Conservation (phyloP, 2,797 vertebrate genomes). For the Silurus aristotelis region DNA sequence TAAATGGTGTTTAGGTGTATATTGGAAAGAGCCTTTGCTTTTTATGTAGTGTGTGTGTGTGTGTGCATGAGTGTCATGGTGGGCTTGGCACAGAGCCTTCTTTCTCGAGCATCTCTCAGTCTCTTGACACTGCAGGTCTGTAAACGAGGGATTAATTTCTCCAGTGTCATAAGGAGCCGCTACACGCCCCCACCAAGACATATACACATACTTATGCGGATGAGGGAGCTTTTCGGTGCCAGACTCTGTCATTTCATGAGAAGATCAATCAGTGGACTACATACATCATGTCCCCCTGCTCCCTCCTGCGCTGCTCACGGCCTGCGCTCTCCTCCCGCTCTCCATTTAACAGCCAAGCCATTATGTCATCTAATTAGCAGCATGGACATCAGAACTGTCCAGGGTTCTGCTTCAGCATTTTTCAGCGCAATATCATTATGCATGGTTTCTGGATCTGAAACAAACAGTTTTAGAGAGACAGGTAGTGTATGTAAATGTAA, state of each 20-base stretch:
- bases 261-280: slow-evolving; percentile 46
- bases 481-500: background rate
- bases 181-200: slow-evolving; percentile 17
- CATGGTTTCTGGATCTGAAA: background rate
- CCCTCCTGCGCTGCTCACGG: slow-evolving; percentile 3
- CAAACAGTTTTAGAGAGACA: background rate
- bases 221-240: slow-evolving; percentile 26
- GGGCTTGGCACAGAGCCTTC: slow-evolving; percentile 35
- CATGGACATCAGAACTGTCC: too few species aligned
- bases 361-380: background rate
- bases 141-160: slow-evolving; percentile 55
- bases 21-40: background rate
- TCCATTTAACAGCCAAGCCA: background rate
- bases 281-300: slow-evolving; percentile 25
- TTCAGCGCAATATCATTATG: too few species aligned
- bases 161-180: slow-evolving; percentile 41
- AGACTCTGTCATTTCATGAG: slow-evolving; percentile 43
- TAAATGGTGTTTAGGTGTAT: background rate
- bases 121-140: slow-evolving; percentile 47
- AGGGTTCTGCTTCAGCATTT: background rate
- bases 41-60: background rate
- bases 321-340: background rate
- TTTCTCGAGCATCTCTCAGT: slow-evolving; percentile 46
- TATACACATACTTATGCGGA: slow-evolving; percentile 30
- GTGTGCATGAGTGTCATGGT: background rate